Evolutionary conservation across 2,113 vertebrate species (phyloP).

Genomic region (Paraplagusia blochii): DNA sequence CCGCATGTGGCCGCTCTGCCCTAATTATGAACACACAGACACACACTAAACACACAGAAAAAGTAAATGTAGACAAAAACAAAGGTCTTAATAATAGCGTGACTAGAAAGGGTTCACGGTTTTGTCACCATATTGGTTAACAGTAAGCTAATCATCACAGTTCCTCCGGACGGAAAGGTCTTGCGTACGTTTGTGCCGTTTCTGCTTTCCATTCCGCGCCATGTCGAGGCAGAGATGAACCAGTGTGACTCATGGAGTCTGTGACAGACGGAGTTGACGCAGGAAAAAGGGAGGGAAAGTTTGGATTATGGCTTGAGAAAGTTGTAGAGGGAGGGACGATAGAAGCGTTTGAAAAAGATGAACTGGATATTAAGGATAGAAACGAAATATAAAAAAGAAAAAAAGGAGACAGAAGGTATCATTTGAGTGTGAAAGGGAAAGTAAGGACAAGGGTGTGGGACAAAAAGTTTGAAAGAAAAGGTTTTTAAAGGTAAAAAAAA

Average conservation of each 20-base stretch:
- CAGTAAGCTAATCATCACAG: slow-evolving; percentile 42
- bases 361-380: too few relatives aligned
- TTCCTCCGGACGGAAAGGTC: slow-evolving; percentile 5
- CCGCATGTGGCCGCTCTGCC: slow-evolving; percentile 59
- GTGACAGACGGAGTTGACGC: slow-evolving; percentile 31
- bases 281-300: slow-evolving; percentile 3
- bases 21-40: slow-evolving; percentile 61
- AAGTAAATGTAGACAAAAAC: slow-evolving; percentile 44
- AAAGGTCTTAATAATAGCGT: slow-evolving; percentile 32
- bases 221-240: slow-evolving; percentile 17
- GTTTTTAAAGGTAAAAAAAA: slow-evolving; percentile 17
- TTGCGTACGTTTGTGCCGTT: slow-evolving; percentile 4
- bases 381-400: too few relatives aligned
- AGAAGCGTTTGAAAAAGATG: slow-evolving; percentile 4
- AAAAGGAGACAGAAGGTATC: too few relatives aligned
- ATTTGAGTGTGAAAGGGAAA: too few relatives aligned
- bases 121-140: slow-evolving; percentile 39
- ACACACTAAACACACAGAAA: slow-evolving; percentile 13
- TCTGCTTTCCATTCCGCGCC: background rate
- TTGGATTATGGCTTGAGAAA: slow-evolving; percentile 6
- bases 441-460: too few relatives aligned
- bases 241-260: slow-evolving; percentile 36
- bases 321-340: slow-evolving; percentile 6
- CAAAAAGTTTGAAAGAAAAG: slow-evolving; percentile 14
- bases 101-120: slow-evolving; percentile 48